Conservation (phyloP, 2,797 vertebrate species). For the Phalloptychus januarius region DNA sequence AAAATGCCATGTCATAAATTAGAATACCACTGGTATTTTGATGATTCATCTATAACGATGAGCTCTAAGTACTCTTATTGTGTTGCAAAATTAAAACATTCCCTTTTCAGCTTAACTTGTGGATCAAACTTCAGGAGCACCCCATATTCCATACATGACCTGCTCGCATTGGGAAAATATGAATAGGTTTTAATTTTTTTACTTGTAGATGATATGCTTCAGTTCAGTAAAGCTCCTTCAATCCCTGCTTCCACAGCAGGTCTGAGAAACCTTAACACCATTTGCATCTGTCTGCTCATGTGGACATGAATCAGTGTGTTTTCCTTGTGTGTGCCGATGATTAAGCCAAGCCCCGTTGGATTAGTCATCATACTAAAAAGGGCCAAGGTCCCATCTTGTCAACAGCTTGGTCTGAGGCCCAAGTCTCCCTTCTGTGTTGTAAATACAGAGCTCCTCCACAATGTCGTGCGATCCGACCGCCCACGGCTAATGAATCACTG, state of each 20-base stretch:
- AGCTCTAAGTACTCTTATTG: background rate
- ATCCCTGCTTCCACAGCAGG: conserved; percentile 42
- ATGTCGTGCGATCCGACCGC: conserved; percentile 53
- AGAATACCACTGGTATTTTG: background rate
- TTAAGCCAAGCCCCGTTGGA: conserved; percentile 67
- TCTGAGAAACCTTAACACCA: conserved; percentile 46
- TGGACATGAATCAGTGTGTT: conserved; percentile 24
- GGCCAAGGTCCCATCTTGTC: conserved; percentile 69
- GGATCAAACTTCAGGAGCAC: conserved; percentile 35
- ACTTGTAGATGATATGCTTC: conserved; percentile 26
- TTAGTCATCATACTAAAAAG: conserved; percentile 75
- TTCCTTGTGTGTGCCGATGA: conserved; percentile 58
- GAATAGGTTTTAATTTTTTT: conserved; percentile 5
- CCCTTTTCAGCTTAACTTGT: conserved; percentile 25
- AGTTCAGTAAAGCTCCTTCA: conserved; percentile 47
- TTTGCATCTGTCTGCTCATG: conserved; percentile 40
- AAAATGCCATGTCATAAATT: background rate
- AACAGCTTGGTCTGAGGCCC: conserved; percentile 68
- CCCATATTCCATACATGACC: conserved; percentile 23
- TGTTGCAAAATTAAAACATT: conserved; percentile 24
- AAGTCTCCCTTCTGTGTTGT: conserved; percentile 58
- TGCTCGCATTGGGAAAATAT: conserved; percentile 20
- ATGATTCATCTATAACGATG: background rate
- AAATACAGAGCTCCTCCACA: conserved; percentile 64
- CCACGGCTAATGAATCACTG: conserved; percentile 70